These are phyloP conservation scores for Chelonus insularis DNA, from an alignment of 1,140 invertebrate genomes.

Conservation along the genomic window DNA sequence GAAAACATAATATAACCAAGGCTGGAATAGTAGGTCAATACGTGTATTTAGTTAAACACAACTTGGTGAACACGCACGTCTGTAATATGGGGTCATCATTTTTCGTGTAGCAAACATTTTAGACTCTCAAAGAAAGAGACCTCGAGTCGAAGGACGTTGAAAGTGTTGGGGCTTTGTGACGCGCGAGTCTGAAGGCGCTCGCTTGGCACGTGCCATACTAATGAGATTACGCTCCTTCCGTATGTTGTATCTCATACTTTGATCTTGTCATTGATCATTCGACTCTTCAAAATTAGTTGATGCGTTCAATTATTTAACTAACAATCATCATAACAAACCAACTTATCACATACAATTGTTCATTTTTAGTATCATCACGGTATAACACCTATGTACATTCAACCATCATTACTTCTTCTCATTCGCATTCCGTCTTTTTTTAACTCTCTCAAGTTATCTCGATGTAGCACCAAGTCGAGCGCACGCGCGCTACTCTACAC, in stretches of 20 bases:
- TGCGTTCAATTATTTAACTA: not conserved
- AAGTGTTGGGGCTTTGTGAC: constrained; percentile 16
- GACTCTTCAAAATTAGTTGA: constrained; percentile 1
- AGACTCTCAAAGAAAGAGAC: constrained; percentile 8
- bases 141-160: constrained; percentile 20
- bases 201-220: constrained; percentile 28
- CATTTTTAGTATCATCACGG: too few species aligned
- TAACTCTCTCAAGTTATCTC: constrained; percentile 10
- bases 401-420: too few species aligned
- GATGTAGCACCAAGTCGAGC: constrained; percentile 9
- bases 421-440: constrained; percentile 11
- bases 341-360: constrained; percentile 6
- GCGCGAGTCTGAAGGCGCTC: constrained; percentile 6
- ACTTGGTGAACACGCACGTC: not conserved
- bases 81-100: constrained; percentile 14
- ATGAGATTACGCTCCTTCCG: constrained; percentile 27
- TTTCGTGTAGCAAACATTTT: not conserved
- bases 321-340: not conserved
- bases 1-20: constrained; percentile 11
- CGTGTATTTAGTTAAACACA: not conserved
- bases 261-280: constrained; percentile 23
- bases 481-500: constrained; percentile 28
- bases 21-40: constrained; percentile 16
- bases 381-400: too few species aligned
- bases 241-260: constrained; percentile 26